Percentiles rank a stretch among this genome's conserved stretches.
Conservation (phyloP, 2,113 vertebrate species). For the Semnornis frantzii region DNA sequence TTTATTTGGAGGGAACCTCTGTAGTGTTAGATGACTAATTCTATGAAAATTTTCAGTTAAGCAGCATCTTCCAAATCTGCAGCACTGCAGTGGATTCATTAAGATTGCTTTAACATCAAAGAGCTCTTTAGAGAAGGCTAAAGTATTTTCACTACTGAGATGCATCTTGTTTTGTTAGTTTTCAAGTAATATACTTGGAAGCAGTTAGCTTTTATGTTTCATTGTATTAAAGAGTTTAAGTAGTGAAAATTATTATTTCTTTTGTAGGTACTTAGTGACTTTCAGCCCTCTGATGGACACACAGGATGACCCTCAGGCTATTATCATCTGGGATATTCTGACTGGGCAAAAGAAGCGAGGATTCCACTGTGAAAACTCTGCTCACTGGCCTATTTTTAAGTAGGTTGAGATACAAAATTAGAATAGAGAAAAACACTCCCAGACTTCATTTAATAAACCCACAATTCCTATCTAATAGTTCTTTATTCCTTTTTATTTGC, state of each 20-base stretch:
- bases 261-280: conserved; percentile 90
- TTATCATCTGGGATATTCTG: conserved; percentile 98
- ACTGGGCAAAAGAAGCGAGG: conserved; percentile 98
- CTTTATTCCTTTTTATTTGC: background rate
- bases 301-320: conserved; percentile 96
- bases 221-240: background rate
- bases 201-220: background rate
- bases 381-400: conserved; percentile 99
- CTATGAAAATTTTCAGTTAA: background rate
- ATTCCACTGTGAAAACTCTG: conserved; percentile 97
- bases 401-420: conserved; percentile 65
- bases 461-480: background rate
- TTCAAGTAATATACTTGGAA: background rate
- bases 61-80: background rate
- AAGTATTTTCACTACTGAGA: background rate
- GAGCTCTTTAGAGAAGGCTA: background rate
- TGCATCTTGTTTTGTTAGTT: background rate
- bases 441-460: background rate
- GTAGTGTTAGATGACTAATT: background rate
- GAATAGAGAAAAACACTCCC: background rate
- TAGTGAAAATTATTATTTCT: background rate
- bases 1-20: background rate
- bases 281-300: conserved; percentile 98
- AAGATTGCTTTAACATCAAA: background rate
- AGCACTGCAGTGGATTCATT: background rate